These are phyloP conservation scores for Allacma fusca DNA, from an alignment of 2,888 invertebrate genomes.

Conservation along the genomic window DNA sequence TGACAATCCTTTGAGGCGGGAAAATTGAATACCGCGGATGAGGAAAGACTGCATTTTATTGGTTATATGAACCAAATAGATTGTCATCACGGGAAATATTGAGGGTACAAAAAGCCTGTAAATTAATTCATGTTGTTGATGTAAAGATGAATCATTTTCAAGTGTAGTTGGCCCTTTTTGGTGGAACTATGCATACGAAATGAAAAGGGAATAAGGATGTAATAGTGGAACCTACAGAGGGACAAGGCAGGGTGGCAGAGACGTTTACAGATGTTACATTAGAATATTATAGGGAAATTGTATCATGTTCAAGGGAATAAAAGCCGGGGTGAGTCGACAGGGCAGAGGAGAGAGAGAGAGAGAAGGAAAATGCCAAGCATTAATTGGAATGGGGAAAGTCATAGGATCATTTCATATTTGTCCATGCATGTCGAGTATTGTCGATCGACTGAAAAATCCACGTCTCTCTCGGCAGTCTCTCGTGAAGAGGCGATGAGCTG, in stretches of 20 bases:
- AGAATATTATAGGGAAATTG: slow-evolving; percentile 33
- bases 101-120: not conserved
- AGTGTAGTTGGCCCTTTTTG: slow-evolving; percentile 37
- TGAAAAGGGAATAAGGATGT: slow-evolving; percentile 14
- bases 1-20: too few species aligned
- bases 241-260: slow-evolving; percentile 19
- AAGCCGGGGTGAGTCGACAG: slow-evolving; percentile 29
- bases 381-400: slow-evolving; percentile 49
- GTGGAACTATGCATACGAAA: slow-evolving; percentile 32
- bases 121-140: slow-evolving; percentile 19
- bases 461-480: not conserved
- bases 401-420: slow-evolving; percentile 49
- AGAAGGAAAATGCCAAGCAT: slow-evolving; percentile 46
- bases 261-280: slow-evolving; percentile 32
- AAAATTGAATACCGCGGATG: not conserved
- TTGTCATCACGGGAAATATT: slow-evolving; percentile 10
- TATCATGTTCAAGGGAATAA: slow-evolving; percentile 28
- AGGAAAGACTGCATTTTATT: not conserved
- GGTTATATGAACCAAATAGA: not conserved
- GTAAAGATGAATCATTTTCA: slow-evolving; percentile 39
- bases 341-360: slow-evolving; percentile 6
- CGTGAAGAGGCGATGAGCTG: slow-evolving; percentile 28
- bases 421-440: slow-evolving; percentile 40
- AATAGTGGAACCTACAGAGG: not conserved
- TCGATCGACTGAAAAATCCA: slow-evolving; percentile 48